Evolutionary conservation across 2,797 vertebrate species (phyloP), one percentile per base, ranked within the genome.

Genomic region (Pseudotriccus pelzelni): DNA sequence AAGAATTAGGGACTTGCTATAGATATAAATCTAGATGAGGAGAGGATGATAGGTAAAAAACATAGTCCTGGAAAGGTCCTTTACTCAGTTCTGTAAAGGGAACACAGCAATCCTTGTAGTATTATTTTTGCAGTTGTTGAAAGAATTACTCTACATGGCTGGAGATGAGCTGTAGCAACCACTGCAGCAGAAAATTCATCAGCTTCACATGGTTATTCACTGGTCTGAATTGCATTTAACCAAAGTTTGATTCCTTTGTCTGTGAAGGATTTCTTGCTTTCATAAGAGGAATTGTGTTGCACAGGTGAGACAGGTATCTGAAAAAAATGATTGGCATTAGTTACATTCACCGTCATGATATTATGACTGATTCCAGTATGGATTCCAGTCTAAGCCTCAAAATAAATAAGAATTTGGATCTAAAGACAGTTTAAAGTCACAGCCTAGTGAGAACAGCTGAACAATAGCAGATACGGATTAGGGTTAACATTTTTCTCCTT

Each of bases 401-500:
- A 66, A 69, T 14, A 78, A 90, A 82, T 43, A 46, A 0, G 0
- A 59, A 46, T 84, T 52, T 73, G 34, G 10, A 59, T 77, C 27
- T 69, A 80, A 18, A 88, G 18, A 17, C 41, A 60, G 24, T 82
- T 93, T n/a, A 67, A 84, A 89, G 36, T 28, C 52, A 76, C 20
- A 64, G 22, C 21, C 25, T n/a, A 27, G 23, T 53, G 58, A 95
- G 69, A 82, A 62, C n/a, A 92, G 27, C 52, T 83, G 62, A 96
- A 79, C 43, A 63, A 70, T 2, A 24, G 36, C 60, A 91, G 30
- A 77, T 70, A 68, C 10, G 2, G 17, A 86, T 70, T 73, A 90
- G 27, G 72, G 81, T 66, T 96, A 97, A 89, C 44, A 62, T 87
- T 90, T 95, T 94, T 90, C 46, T 90, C 74, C 81, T 52, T 72